These are phyloP conservation scores for Calameuta pallipes DNA, from an alignment of 2,888 invertebrate genomes.

Conservation along the genomic window DNA sequence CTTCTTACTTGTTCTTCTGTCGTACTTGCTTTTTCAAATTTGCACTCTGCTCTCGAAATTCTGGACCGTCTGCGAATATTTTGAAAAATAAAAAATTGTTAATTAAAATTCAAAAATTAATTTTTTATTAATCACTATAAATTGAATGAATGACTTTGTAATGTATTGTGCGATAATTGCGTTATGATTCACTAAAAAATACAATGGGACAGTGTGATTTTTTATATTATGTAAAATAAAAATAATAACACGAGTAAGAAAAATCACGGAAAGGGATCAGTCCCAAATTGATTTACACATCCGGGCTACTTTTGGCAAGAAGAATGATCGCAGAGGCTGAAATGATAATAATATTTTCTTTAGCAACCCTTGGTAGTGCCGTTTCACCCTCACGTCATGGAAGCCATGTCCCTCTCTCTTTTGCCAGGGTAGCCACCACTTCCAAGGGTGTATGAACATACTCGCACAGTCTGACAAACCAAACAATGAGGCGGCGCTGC, in stretches of 20 bases:
- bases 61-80: not conserved
- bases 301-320: not conserved
- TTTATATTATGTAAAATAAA: not conserved
- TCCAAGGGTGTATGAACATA: not conserved
- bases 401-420: not conserved
- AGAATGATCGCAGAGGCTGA: conserved; percentile 13
- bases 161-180: not conserved
- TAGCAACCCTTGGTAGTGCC: conserved; percentile 7
- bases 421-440: not conserved
- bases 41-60: not conserved
- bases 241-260: not conserved
- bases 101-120: not conserved
- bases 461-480: conserved; percentile 40
- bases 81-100: not conserved
- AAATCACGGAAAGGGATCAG: not conserved
- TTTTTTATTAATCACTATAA: not conserved
- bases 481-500: conserved; percentile 57
- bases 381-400: not conserved
- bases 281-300: not conserved
- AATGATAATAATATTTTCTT: conserved; percentile 35
- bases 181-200: not conserved
- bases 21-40: not conserved
- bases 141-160: not conserved
- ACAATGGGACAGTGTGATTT: not conserved
- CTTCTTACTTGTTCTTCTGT: not conserved